Percentiles rank a stretch among this genome's conserved stretches.
These are phyloP conservation scores for Poeciliopsis turneri DNA, from an alignment of 2,797 vertebrate genomes.

Conservation along the genomic window DNA sequence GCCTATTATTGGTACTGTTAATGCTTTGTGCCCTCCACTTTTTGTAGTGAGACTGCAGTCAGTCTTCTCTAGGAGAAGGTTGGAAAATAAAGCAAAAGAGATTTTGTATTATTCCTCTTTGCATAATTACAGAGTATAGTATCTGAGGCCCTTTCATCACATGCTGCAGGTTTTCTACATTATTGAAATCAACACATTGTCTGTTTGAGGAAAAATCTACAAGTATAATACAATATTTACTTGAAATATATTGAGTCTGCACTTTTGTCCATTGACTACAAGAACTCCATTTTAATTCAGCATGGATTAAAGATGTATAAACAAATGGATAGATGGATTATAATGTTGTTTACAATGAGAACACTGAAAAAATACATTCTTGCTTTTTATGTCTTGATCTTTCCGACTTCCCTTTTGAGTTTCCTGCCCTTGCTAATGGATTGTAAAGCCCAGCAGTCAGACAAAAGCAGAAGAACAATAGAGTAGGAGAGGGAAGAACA, in stretches of 20 bases:
- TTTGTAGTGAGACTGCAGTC: neutral
- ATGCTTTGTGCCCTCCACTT: neutral
- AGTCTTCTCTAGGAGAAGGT: neutral
- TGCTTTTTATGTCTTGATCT: neutral
- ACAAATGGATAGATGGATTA: neutral
- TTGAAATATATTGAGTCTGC: neutral
- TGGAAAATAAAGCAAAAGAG: neutral
- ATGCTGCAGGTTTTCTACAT: neutral
- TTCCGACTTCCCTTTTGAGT: neutral
- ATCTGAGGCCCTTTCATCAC: neutral
- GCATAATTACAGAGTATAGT: neutral
- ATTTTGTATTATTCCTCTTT: neutral
- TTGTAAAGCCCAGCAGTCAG: neutral
- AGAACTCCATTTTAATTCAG: too few species aligned
- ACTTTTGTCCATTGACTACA: neutral
- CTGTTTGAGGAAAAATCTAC: neutral
- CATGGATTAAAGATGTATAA: neutral
- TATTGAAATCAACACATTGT: neutral
- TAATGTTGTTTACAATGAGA: neutral
- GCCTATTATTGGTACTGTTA: neutral
- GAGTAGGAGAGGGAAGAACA: neutral
- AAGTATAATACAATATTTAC: neutral
- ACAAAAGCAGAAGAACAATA: neutral
- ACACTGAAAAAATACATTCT: neutral
- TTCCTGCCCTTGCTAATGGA: neutral